Evolutionary conservation across 2,797 vertebrate species (phyloP), one percentile per base, ranked within the genome.

Genomic region (Gallirallus australis): DNA sequence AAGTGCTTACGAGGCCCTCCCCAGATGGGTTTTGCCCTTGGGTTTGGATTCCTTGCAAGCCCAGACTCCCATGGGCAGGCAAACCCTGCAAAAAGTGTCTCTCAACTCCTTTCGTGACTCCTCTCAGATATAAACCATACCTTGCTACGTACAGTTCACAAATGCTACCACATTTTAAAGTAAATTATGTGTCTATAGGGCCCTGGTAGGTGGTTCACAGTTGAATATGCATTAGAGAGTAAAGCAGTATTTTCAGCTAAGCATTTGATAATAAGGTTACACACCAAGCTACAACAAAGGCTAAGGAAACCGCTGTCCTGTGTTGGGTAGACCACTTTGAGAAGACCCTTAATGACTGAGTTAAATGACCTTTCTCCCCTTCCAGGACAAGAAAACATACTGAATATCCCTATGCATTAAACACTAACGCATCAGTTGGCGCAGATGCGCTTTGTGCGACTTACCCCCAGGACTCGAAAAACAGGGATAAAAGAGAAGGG

Each of bases 101-200:
- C 19, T 11, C 45, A 45, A 10, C 16, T 75, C 2, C 0, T 69
- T 81, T 63, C 3, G 6, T 59, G 37, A n/a, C 24, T 91, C 39
- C 14, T 75, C 23, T 53, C 2, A 0, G n/a, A 17, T 64, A 75
- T 70, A 78, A 93, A 73, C 16, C 47, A 31, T 31, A 23, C 23
- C 21, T 11, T 57, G 56, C 30, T 40, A 71, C 11, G 17, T 0
- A 0, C 47, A 27, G 25, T 11, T 92, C n/a, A 53, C 10, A 83
- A 71, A 57, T 18, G 16, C 13, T 78, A 37, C 23, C 27, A 33
- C 1, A 1, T 48, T 57, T 71, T 13, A 50, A 56, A 93, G 89
- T 37, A 71, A 75, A 35, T 64, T 33, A 31, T 5, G 3, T n/a
- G 11, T 40, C 60, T 89, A 21, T n/a, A 83, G 9, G n/a, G 16